These are phyloP conservation scores for Eulithis testata DNA, from an alignment of 2,888 invertebrate genomes.

Conservation along the genomic window DNA sequence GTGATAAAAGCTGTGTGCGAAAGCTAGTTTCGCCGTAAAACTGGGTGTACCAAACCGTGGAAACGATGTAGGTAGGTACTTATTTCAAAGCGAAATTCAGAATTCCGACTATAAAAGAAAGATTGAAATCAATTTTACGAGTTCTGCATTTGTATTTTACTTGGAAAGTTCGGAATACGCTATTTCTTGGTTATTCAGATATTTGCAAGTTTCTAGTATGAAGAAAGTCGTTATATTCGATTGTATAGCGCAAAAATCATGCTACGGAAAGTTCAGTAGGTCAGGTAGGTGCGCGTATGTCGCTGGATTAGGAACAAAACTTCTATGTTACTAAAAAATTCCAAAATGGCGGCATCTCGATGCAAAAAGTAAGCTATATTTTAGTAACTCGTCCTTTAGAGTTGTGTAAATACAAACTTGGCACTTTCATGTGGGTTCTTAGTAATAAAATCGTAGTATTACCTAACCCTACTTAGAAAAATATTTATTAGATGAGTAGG, in stretches of 20 bases:
- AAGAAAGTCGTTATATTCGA: neutral
- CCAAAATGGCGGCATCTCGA: too few relatives aligned
- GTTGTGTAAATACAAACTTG: too few relatives aligned
- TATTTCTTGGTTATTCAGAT: slow-evolving; percentile 7
- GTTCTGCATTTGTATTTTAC: slow-evolving; percentile 13
- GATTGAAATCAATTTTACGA: slow-evolving; percentile 18
- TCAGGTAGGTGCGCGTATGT: neutral
- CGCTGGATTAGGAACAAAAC: too few relatives aligned
- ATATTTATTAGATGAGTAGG: slow-evolving; percentile 17
- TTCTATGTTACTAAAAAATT: too few relatives aligned
- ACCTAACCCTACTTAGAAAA: slow-evolving; percentile 14
- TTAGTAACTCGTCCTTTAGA: too few relatives aligned
- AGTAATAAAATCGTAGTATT: too few relatives aligned
- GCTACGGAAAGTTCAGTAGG: slow-evolving; percentile 1
- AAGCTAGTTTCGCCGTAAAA: slow-evolving; percentile 20
- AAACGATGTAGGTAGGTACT: neutral
- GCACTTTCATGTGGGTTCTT: too few relatives aligned
- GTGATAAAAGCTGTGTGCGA: slow-evolving; percentile 3
- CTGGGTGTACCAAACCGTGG: slow-evolving; percentile 18
- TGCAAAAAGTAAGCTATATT: too few relatives aligned
- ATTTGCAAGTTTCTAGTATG: neutral
- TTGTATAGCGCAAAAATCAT: neutral
- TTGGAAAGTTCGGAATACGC: slow-evolving; percentile 10
- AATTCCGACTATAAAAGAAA: slow-evolving; percentile 14
- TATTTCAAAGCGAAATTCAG: slow-evolving; percentile 12